Evolutionary conservation across 2,113 vertebrate species (phyloP), one percentile per base, ranked within the genome.

Genomic region (Pangasianodon gigas): DNA sequence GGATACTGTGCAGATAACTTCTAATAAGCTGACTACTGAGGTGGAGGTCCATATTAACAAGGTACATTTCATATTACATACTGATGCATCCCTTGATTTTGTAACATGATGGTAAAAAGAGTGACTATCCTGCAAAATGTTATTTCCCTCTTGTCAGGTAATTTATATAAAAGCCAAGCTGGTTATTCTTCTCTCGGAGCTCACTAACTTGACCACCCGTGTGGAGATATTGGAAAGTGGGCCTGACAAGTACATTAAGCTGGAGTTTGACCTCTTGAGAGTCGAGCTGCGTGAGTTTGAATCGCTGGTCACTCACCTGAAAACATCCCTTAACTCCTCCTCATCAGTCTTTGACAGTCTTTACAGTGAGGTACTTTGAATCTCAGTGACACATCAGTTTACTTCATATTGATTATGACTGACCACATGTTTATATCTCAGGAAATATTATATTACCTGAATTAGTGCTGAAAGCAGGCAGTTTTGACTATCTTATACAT

Each of bases 181-280:
- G 92, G 90, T 75, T 4, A 41, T 92, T 69, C 92, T 94, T 75
- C 90, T 95, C 75, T 32, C 89, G 24, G 92, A 94, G 7, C 93
- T 95, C 82, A 21, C 2, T 7, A 91, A 93, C 2, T 88, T 96
- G 87, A 93, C 92, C 0, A 0, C 41, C 0, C 90, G 93, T 88
- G 7, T 95, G 84, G 60, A 60, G 77, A 79, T 93, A 26, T 10
- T 96, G 89, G 90, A 94, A 67, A 93, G 86, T 75, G 92, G 88
- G 48, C 60, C 92, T 21, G 93, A 95, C 51, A 89, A 92, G 18
- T 96, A 94, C 91, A 91, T 95, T 92, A 95, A 94, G 89, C 91
- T 95, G 91, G 95, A 96, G 85, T 96, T 96, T 90, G 95, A 96
- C 92, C 91, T 96, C 29, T 92, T 96, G 75, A 92, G 94, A 75